Evolutionary conservation across 2,113 vertebrate species (phyloP).

Genomic region (Stigmatopora nigra): DNA sequence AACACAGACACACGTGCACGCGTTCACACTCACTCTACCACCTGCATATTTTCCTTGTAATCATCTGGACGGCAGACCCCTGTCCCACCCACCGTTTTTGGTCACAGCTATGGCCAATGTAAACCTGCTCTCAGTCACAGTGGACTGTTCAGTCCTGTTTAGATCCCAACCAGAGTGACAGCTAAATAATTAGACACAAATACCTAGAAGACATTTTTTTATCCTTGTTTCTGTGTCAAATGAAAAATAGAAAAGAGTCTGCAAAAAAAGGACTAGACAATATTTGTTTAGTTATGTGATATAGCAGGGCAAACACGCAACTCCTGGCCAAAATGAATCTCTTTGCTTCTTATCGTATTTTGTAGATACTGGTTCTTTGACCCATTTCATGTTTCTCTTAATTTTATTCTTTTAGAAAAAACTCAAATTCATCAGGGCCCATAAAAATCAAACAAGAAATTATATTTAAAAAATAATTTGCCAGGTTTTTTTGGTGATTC

Average conservation of each 20-base stretch:
- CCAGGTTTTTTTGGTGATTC: too few species aligned
- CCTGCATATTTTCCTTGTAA: slow-evolving; percentile 49
- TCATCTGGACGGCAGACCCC: slow-evolving; percentile 54
- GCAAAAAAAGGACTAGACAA: not conserved
- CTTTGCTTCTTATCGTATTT: too few species aligned
- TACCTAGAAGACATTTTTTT: slow-evolving; percentile 20
- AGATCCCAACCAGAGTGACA: slow-evolving; percentile 26
- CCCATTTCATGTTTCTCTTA: too few species aligned
- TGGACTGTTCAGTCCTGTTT: slow-evolving; percentile 11
- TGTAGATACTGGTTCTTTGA: too few species aligned
- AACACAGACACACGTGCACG: slow-evolving; percentile 11
- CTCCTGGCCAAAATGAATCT: too few species aligned
- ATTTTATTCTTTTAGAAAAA: too few species aligned
- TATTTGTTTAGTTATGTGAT: too few species aligned
- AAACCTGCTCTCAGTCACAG: slow-evolving; percentile 42
- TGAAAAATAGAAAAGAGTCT: slow-evolving; percentile 30
- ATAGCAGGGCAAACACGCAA: too few species aligned
- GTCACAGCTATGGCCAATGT: slow-evolving; percentile 24
- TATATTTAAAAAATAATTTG: too few species aligned
- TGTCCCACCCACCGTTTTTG: slow-evolving; percentile 6
- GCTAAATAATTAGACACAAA: slow-evolving; percentile 25
- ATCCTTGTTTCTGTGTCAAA: slow-evolving; percentile 22
- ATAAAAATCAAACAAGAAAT: too few species aligned
- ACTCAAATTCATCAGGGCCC: too few species aligned
- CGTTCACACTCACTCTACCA: slow-evolving; percentile 34